Evolutionary conservation across 1,140 invertebrate species (phyloP).

Genomic region (Pseudomyrmex pallidus): DNA sequence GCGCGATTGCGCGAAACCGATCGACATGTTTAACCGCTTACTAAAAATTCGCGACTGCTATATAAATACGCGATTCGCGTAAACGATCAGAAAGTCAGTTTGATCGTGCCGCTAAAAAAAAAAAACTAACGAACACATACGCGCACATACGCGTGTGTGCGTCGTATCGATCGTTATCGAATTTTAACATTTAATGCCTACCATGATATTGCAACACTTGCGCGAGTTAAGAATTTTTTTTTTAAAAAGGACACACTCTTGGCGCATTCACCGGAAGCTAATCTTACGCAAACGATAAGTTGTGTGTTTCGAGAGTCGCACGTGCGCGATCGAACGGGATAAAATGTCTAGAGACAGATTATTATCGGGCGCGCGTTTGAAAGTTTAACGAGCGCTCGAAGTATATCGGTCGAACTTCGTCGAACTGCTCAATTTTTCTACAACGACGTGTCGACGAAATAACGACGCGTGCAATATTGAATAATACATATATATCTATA

Average conservation of each 20-base stretch:
- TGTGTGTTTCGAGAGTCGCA: constrained; percentile 14
- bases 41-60: background rate
- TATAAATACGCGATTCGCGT: constrained; percentile 26
- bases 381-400: too few relatives aligned
- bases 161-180: background rate
- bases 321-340: constrained; percentile 27
- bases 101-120: background rate
- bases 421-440: too few relatives aligned
- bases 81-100: constrained; percentile 32
- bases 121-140: too few relatives aligned
- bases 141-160: background rate
- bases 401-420: too few relatives aligned
- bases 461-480: too few relatives aligned
- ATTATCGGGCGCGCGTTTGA: background rate
- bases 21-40: constrained; percentile 15
- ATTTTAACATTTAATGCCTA: constrained; percentile 32
- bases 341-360: constrained; percentile 8
- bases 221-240: background rate
- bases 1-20: constrained; percentile 14
- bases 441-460: too few relatives aligned
- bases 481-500: too few relatives aligned
- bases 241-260: background rate
- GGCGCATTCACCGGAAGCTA: constrained; percentile 34
- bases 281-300: constrained; percentile 35
- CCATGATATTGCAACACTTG: constrained; percentile 1